Evolutionary conservation across 2,113 vertebrate species (phyloP).

Genomic region (Gorsachius goisagi): DNA sequence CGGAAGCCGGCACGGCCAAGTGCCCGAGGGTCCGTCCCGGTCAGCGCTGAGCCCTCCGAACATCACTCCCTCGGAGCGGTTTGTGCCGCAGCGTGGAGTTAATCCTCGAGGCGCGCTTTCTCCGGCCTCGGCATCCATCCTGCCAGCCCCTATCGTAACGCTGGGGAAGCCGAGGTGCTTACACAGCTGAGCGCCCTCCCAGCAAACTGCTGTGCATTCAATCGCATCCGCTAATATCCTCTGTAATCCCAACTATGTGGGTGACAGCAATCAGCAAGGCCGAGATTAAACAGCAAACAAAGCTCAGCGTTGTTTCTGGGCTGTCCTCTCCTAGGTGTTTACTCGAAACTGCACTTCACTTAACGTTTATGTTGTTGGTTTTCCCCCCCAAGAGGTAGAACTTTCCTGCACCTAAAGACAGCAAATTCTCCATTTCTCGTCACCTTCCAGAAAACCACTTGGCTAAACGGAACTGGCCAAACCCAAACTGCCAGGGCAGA

Average conservation of each 20-base stretch:
- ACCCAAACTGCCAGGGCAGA: neutral
- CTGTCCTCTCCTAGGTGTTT: neutral
- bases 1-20: neutral
- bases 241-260: slow-evolving; percentile 61
- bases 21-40: neutral
- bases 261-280: slow-evolving; percentile 42
- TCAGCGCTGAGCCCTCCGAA: neutral
- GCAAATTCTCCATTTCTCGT: neutral
- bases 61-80: neutral
- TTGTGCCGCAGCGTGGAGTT: neutral
- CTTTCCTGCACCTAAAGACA: neutral
- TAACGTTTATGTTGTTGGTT: neutral
- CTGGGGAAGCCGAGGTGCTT: slow-evolving; percentile 15
- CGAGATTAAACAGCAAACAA: slow-evolving; percentile 68
- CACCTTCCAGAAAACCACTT: neutral
- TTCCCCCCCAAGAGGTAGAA: neutral
- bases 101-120: neutral
- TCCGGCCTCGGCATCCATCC: neutral
- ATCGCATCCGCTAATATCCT: slow-evolving; percentile 44
- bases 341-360: neutral
- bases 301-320: neutral
- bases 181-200: slow-evolving; percentile 31
- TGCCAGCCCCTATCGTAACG: neutral
- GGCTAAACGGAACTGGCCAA: neutral
- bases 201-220: slow-evolving; percentile 16